Percentiles rank a stretch among this genome's conserved stretches.
phyloP scores from a whole-genome alignment of 2,797 vertebrate species.

The Dromococcyx pavoninus region DNA sequence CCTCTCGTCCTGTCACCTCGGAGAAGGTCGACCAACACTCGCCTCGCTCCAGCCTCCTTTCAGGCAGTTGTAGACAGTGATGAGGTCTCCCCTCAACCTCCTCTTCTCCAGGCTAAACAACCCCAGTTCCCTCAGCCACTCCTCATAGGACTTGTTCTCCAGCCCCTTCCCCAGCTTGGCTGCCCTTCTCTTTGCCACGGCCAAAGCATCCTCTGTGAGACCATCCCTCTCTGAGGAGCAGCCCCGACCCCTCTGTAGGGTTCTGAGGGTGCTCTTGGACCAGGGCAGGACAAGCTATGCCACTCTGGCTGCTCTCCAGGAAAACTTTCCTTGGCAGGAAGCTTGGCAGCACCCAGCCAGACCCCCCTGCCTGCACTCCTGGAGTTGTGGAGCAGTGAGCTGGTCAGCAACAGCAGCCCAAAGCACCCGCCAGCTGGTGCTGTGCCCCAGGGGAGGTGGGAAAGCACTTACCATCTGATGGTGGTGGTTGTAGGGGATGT shows the following conservation, averaged over 20 bases:
- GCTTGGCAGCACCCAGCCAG: neutral
- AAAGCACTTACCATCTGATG: conserved; percentile 93
- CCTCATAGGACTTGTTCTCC: too few species aligned
- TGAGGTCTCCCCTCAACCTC: too few species aligned
- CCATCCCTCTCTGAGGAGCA: neutral
- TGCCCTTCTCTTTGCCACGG: neutral
- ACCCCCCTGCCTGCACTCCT: neutral
- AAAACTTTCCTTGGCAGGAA: neutral
- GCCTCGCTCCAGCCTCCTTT: too few species aligned
- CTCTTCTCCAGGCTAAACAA: too few species aligned
- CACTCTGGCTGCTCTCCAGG: neutral
- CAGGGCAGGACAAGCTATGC: neutral
- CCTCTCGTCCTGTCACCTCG: too few species aligned
- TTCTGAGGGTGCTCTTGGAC: neutral
- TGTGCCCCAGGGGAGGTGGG: neutral
- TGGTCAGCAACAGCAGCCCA: neutral
- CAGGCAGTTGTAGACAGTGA: too few species aligned
- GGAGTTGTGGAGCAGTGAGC: neutral
- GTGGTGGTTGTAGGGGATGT: conserved; percentile 96
- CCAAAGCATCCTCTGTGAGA: neutral
- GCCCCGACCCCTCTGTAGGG: neutral
- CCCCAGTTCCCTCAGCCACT: too few species aligned
- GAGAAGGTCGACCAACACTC: too few species aligned
- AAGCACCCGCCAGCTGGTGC: neutral
- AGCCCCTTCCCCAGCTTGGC: too few species aligned